Conservation (phyloP, 2,113 vertebrate species). For the Nyctibius bracteatus region DNA sequence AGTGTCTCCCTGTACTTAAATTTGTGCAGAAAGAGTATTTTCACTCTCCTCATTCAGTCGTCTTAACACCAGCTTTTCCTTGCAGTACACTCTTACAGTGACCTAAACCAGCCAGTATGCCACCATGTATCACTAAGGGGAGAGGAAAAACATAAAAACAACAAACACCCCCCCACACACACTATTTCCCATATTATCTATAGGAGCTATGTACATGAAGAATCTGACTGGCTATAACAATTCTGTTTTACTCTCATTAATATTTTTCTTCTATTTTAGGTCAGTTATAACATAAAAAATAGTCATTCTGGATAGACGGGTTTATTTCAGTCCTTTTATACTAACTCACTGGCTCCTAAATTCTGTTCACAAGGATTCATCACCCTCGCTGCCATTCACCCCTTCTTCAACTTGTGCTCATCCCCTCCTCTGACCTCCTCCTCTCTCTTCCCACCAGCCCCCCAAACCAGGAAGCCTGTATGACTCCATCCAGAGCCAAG, state of each 20-base stretch:
- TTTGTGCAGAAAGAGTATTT: neutral
- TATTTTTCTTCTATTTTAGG: neutral
- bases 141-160: neutral
- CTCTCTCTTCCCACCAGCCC: neutral
- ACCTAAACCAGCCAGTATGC: neutral
- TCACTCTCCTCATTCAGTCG: neutral
- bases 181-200: neutral
- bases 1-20: neutral
- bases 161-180: rapidly evolving
- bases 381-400: neutral
- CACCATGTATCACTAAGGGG: neutral
- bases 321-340: neutral
- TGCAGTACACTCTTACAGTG: neutral
- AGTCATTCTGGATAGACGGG: neutral
- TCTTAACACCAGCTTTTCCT: neutral
- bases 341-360: neutral
- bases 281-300: neutral
- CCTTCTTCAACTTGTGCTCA: neutral
- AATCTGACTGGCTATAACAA: neutral
- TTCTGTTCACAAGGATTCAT: neutral
- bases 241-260: neutral
- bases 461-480: neutral
- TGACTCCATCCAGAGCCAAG: neutral
- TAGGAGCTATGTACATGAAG: neutral
- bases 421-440: neutral